phyloP scores from a whole-genome alignment of 2,797 vertebrate genomes.

The Okamejei kenojei region DNA sequence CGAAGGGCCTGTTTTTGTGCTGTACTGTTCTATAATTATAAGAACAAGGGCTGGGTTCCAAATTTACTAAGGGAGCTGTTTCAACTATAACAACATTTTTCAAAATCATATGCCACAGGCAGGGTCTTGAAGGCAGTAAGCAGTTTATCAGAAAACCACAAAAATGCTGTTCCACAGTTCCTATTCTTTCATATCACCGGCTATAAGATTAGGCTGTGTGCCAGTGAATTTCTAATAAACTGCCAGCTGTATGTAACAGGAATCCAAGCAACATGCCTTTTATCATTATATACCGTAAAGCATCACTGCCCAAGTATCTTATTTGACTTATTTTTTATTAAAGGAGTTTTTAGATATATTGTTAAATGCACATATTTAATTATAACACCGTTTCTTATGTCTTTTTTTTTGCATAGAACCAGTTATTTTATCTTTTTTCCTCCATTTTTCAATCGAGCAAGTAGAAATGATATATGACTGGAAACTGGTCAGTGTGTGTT shows the following conservation, averaged over 20 bases:
- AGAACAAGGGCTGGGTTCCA: neutral
- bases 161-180: neutral
- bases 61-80: neutral
- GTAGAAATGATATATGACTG: neutral
- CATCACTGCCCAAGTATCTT: neutral
- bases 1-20: too few relatives aligned
- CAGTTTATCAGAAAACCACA: neutral
- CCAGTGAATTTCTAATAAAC: neutral
- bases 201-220: neutral
- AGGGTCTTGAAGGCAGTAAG: neutral
- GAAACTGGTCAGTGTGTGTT: too few relatives aligned
- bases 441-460: neutral
- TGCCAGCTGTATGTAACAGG: neutral
- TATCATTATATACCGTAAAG: neutral
- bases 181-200: conserved; percentile 5
- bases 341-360: neutral
- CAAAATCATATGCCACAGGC: neutral
- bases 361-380: neutral
- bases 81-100: neutral
- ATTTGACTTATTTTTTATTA: neutral
- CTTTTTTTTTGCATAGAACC: neutral
- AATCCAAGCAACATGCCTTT: neutral
- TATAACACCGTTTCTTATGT: neutral
- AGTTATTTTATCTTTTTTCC: neutral
- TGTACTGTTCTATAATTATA: neutral